Conservation (phyloP, 1,140 invertebrate species). For the Meloidogyne floridensis region DNA sequence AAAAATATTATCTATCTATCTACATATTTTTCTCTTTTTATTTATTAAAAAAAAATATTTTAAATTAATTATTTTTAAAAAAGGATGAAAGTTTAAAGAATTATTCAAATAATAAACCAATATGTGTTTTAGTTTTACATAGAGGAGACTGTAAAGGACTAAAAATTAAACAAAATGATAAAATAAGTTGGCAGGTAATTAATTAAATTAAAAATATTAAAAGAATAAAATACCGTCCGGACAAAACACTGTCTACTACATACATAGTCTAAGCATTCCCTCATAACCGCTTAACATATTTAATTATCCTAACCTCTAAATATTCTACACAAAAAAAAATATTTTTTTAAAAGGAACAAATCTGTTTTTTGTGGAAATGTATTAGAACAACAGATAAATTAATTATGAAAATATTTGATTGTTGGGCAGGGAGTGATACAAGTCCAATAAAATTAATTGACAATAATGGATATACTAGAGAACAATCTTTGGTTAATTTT, state of each 20-base stretch:
- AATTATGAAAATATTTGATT: constrained; percentile 53
- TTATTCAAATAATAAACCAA: not conserved
- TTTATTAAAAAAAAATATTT: not conserved
- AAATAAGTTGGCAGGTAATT: constrained; percentile 42
- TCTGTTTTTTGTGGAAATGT: constrained; percentile 14
- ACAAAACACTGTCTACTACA: no score
- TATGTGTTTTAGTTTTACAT: constrained; percentile 39
- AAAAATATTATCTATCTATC: not conserved
- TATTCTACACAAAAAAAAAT: no score
- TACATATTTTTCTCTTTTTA: not conserved
- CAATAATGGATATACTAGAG: constrained; percentile 36
- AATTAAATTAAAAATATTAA: constrained; percentile 19
- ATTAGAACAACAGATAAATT: constrained; percentile 23
- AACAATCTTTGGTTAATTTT: constrained; percentile 46
- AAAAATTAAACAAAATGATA: constrained; percentile 31
- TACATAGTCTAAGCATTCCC: no score
- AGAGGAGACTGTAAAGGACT: constrained; percentile 32
- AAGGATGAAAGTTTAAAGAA: constrained; percentile 5
- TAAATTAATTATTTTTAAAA: not conserved
- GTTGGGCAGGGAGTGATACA: constrained; percentile 53
- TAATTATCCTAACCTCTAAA: no score
- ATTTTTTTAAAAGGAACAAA: not conserved
- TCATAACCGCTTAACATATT: no score
- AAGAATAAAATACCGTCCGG: not conserved
- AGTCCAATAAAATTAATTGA: constrained; percentile 44